Base-by-base conservation (phyloP, 2,113 vertebrate species). In the Furnarius figulus region DNA sequence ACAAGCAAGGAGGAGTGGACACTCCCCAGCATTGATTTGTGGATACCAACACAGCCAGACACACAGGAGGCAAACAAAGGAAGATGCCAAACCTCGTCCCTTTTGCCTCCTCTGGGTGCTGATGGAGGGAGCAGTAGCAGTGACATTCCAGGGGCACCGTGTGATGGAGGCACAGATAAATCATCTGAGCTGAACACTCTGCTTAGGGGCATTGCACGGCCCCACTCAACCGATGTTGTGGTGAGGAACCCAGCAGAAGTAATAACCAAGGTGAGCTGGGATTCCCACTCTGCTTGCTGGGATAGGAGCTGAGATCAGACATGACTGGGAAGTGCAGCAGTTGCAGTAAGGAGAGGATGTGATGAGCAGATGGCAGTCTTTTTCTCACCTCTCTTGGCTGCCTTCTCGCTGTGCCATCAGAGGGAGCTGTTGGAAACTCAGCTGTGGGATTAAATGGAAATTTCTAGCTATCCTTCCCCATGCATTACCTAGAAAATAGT, bases 21-120 rank as follows among this genome's bases (percentile, higher is more conserved):
- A 0, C 40, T 98, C 30, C 98, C 98, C 0, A 95, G 96, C 52
- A 92, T 99, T 7, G 93, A 98, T 65, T 59, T 98, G 42, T 99
- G 99, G 99, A 63, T 98, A 16, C 99, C 99, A 2, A 91, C 95
- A 40, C 46, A 40, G 62, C 33, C 65, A 33, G 23, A n/a, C 12
- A 4, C 1, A 0, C 9, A 37, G 19, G 70, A 25, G 12, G 21
- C 22, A 3, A 5, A 18, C 23, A 79, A 24, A 16, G 53, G 40
- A 2, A 80, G 31, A 18, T 14, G 3, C 30, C 52, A 56, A 3
- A 14, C 58, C 14, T 37, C 92, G 0, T 39, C 75, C n/a, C 19
- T 93, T 5, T 9, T 28, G 62, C 75, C 46, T 22, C 61, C 76
- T 8, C 7, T 1, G 7, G 62, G 53, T 15, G 42, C 52, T 31